phyloP scores from a whole-genome alignment of 2,797 vertebrate species.

The Takifugu rubripes region DNA sequence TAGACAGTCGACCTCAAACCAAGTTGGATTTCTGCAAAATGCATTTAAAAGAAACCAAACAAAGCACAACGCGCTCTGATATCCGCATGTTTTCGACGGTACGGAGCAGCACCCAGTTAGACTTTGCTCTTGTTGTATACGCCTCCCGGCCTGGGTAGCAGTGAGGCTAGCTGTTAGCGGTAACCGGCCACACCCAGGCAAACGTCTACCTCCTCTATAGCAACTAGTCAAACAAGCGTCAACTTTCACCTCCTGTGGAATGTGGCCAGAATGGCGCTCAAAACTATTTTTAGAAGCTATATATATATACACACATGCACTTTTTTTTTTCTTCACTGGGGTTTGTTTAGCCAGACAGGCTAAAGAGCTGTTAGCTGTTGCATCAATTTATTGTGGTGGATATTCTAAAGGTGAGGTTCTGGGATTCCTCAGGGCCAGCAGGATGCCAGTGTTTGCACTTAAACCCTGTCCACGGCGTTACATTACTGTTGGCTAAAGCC shows the following conservation, averaged over 20 bases:
- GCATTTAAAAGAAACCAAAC: no score
- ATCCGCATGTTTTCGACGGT: no score
- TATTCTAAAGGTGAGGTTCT: constrained; percentile 28
- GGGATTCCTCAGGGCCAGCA: constrained; percentile 6
- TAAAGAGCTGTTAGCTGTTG: constrained; percentile 47
- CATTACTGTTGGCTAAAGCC: not conserved
- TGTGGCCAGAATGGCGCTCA: constrained; percentile 47
- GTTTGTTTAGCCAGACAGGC: constrained; percentile 58
- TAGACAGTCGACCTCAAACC: no score
- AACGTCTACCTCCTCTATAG: constrained; percentile 46
- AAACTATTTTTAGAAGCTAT: constrained; percentile 55
- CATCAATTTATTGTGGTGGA: constrained; percentile 35
- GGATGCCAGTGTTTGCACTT: not conserved
- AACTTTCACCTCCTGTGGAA: constrained; percentile 70
- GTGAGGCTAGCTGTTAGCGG: constrained; percentile 31
- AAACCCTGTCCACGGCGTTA: not conserved
- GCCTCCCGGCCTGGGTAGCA: no score
- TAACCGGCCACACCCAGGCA: constrained; percentile 62
- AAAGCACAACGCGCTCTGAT: no score
- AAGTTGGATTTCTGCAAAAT: no score
- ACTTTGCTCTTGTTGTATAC: no score
- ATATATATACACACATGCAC: not conserved
- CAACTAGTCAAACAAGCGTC: constrained; percentile 57
- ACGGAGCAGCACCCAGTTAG: no score
- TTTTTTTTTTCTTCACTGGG: constrained; percentile 54